Percentiles rank a stretch among this genome's conserved stretches.
Evolutionary conservation across 2,113 vertebrate genomes (phyloP).

Genomic region (Lampris incognitus): DNA sequence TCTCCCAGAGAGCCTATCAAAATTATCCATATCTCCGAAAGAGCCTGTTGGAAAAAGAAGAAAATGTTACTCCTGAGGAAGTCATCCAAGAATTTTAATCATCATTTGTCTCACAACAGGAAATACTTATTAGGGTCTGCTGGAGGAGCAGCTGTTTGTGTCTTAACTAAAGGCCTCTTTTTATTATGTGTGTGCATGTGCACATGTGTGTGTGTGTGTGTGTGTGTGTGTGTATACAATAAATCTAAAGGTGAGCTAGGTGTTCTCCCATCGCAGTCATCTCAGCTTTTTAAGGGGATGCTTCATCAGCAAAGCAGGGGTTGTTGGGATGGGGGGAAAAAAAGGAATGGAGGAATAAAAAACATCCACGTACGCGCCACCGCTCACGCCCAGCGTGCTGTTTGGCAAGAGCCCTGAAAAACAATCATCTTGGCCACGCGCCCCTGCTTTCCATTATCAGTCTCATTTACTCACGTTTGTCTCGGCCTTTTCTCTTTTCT

Average conservation of each 20-base stretch:
- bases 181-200: constrained; percentile 1
- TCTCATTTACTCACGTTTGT: constrained; percentile 74
- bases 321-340: background rate
- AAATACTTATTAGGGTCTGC: background rate
- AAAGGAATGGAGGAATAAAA: background rate
- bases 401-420: constrained; percentile 63
- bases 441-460: constrained; percentile 72
- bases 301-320: constrained; percentile 39
- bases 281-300: constrained; percentile 39
- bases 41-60: background rate
- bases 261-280: constrained; percentile 43
- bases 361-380: constrained; percentile 19
- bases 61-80: background rate
- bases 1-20: background rate
- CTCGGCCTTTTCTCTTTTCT: constrained; percentile 48
- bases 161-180: constrained; percentile 41
- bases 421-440: constrained; percentile 63
- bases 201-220: background rate
- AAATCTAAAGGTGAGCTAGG: constrained; percentile 52
- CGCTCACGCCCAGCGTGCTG: constrained; percentile 30
- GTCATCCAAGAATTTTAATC: constrained; percentile 8
- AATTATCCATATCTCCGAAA: background rate
- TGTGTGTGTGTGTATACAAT: constrained; percentile 15
- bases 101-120: constrained; percentile 28
- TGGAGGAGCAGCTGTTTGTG: constrained; percentile 34